These are phyloP conservation scores for Eidolon dupreanum DNA, from an alignment of 2,797 vertebrate genomes.

Conservation along the genomic window DNA sequence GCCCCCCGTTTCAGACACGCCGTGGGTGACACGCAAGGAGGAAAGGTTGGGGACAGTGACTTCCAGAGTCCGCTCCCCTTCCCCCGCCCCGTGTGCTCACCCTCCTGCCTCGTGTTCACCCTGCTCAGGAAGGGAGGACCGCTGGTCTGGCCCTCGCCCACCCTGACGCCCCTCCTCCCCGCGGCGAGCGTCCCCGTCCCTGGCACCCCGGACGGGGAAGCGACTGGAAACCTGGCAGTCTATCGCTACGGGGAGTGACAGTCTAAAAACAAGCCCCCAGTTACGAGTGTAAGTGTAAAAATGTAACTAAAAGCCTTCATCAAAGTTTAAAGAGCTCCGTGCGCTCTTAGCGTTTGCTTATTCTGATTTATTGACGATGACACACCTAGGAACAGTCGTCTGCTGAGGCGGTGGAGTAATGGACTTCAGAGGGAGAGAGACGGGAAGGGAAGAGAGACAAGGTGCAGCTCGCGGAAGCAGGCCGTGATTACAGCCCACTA, in stretches of 20 bases:
- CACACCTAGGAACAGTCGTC: conserved; percentile 88
- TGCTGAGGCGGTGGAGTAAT: conserved; percentile 86
- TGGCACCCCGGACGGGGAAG: conserved; percentile 75
- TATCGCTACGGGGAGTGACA: conserved; percentile 85
- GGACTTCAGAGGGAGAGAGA: conserved; percentile 85
- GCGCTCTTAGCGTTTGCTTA: conserved; percentile 89
- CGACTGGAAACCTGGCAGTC: conserved; percentile 82
- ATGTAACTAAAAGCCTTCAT: conserved; percentile 93
- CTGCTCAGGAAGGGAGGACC: neutral
- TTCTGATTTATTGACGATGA: conserved; percentile 92
- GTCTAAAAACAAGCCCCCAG: conserved; percentile 80
- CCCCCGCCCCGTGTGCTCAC: neutral
- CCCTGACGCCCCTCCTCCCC: neutral
- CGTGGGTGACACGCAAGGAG: fast-evolving
- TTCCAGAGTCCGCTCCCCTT: neutral
- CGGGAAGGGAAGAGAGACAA: conserved; percentile 69
- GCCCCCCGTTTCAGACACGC: fast-evolving
- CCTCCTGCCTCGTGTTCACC: fast-evolving
- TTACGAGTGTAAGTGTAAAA: conserved; percentile 90
- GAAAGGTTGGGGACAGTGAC: too few species aligned
- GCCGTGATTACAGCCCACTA: conserved; percentile 97
- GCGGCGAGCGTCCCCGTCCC: conserved; percentile 64
- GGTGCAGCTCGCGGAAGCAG: conserved; percentile 87
- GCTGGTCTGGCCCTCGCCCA: neutral
- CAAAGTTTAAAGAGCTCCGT: conserved; percentile 92